Conservation (phyloP, 92 coral and sea anemone species). For the Epizoanthus ramosus region DNA sequence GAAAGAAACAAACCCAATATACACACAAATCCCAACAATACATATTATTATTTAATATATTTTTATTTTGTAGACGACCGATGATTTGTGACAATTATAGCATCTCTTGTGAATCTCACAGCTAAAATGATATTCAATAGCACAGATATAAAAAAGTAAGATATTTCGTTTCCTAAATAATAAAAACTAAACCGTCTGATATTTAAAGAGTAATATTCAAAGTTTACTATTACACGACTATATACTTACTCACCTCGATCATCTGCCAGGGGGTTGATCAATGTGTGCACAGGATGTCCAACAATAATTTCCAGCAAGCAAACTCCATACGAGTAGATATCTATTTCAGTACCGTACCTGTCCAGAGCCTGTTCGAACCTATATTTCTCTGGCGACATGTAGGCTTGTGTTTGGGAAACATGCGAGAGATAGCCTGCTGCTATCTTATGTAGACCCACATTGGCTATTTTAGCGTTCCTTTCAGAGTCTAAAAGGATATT, state of each 20-base stretch:
- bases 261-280: conserved; percentile 43
- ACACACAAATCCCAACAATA: too few species aligned
- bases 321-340: conserved; percentile 57
- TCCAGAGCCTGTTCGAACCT: neutral
- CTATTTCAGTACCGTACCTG: conserved; percentile 49
- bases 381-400: conserved; percentile 52
- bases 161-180: too few species aligned
- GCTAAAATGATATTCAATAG: too few species aligned
- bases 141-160: too few species aligned
- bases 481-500: conserved; percentile 56
- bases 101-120: too few species aligned
- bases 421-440: conserved; percentile 20
- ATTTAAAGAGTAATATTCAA: too few species aligned
- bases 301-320: conserved; percentile 42
- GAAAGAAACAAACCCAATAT: too few species aligned
- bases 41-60: too few species aligned
- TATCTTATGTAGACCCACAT: conserved; percentile 60
- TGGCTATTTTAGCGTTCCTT: conserved; percentile 52
- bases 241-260: conserved; percentile 21
- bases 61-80: too few species aligned
- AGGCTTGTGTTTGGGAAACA: conserved; percentile 48
- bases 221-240: too few species aligned
- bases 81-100: too few species aligned
- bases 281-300: conserved; percentile 24
- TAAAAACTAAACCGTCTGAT: too few species aligned